These are phyloP conservation scores for Calliopsis andreniformis DNA, from an alignment of 1,140 invertebrate species.

Conservation along the genomic window DNA sequence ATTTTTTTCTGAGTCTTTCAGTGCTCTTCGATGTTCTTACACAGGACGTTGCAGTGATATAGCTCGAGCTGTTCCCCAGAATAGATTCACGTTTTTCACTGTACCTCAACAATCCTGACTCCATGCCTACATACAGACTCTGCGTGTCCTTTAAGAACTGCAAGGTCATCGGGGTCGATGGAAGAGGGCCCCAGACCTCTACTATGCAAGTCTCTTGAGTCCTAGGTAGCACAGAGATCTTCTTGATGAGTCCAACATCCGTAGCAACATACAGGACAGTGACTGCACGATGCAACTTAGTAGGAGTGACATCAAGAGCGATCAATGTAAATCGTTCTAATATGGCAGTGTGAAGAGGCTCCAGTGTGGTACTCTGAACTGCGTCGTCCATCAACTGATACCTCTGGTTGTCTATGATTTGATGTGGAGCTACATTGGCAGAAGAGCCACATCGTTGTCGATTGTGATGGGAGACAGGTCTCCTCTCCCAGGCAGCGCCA, in stretches of 20 bases:
- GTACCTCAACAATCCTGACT: constrained; percentile 84
- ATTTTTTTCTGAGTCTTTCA: no score
- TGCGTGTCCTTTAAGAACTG: constrained; percentile 91
- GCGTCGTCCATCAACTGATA: constrained; percentile 95
- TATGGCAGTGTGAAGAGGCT: constrained; percentile 87
- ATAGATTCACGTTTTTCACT: no score
- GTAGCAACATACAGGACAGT: constrained; percentile 92
- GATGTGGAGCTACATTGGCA: constrained; percentile 56
- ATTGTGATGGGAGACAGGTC: constrained; percentile 74
- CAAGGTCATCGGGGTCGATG: constrained; percentile 85
- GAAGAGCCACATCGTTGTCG: constrained; percentile 79
- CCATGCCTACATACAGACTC: constrained; percentile 91
- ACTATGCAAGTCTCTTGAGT: constrained; percentile 89
- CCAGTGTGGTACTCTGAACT: constrained; percentile 87
- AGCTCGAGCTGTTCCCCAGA: no score
- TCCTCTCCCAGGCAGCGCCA: constrained; percentile 89
- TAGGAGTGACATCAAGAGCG: constrained; percentile 88
- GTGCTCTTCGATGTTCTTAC: no score
- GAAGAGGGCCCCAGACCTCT: constrained; percentile 90
- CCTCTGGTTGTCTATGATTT: constrained; percentile 86
- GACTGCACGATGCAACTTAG: constrained; percentile 85
- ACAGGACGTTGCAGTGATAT: no score
- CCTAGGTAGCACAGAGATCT: constrained; percentile 88
- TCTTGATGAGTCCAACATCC: constrained; percentile 88
- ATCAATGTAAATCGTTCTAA: constrained; percentile 90